Base-by-base conservation (phyloP, 2,888 invertebrate genomes). In the Geophilus truncorum region DNA sequence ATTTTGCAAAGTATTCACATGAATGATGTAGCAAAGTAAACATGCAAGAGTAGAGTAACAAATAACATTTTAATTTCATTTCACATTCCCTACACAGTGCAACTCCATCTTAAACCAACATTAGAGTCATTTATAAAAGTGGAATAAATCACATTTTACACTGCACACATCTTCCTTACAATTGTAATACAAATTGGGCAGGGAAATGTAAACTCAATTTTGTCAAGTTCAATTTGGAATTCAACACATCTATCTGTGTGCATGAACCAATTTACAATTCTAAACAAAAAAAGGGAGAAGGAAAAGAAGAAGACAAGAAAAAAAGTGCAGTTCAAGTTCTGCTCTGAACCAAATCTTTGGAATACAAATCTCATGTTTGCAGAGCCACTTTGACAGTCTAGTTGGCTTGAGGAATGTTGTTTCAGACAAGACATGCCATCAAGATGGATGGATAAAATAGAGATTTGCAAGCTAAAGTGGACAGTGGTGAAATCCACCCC, bases 141-240 rank as follows among this genome's bases (percentile, higher is more conserved):
- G 10, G 12, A 70, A 28, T n/a, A 70, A 70, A 70, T 70, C 70
- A 25, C 70, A 70, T 70, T 70, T 70, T 15, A n/a, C 15, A 23
- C 25, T 70, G n/a, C n/a, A 12, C 25, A 23, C 15, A 70, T 70
- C 70, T 70, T 18, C 28, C 28, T 15, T 51, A 51, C 51, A 15
- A 51, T 70, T 70, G 70, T 70, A 70, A 70, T 70, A 70, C 70
- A 70, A 70, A 70, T 70, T 70, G 70, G 15, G 28, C 28, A 28
- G 70, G 28, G 28, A 70, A 28, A 70, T 70, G 25, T 70, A 70
- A 70, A 70, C 70, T 70, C 70, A 70, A 70, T 70, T 70, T 70
- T 70, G 70, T 70, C 70, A 70, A 70, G 70, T 70, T 70, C 70
- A 70, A 70, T 70, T 70, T 70, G 70, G 70, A 70, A 70, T 70